Evolutionary conservation across 2,797 vertebrate genomes (phyloP).

Genomic region (Helarctos malayanus): DNA sequence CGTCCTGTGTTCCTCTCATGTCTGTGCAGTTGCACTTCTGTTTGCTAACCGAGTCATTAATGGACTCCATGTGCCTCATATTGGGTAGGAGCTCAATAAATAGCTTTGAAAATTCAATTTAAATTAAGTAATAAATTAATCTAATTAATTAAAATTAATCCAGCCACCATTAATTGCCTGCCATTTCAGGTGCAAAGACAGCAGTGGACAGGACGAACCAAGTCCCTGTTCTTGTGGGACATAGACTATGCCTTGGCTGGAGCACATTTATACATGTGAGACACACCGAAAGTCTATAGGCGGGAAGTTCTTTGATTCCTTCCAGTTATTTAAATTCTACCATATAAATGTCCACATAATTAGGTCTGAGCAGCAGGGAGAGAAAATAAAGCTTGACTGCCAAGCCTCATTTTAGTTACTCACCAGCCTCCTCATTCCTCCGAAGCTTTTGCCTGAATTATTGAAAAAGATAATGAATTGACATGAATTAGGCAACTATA

Average conservation of each 20-base stretch:
- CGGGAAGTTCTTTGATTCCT: constrained; percentile 26
- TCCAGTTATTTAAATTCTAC: constrained; percentile 18
- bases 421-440: neutral
- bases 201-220: neutral
- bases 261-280: neutral
- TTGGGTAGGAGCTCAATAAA: constrained; percentile 1
- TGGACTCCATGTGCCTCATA: neutral
- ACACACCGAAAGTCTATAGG: neutral
- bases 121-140: neutral
- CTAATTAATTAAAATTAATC: neutral
- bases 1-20: neutral
- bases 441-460: constrained; percentile 30
- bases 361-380: neutral
- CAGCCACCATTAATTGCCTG: neutral
- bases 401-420: neutral
- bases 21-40: neutral
- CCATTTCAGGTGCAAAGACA: neutral
- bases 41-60: neutral
- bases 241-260: neutral
- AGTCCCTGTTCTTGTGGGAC: neutral
- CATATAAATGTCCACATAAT: neutral
- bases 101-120: constrained; percentile 10
- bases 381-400: neutral
- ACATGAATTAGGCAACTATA: neutral
- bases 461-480: constrained; percentile 3